phyloP scores from a whole-genome alignment of 2,888 invertebrate species.

The Epirrita christyi region DNA sequence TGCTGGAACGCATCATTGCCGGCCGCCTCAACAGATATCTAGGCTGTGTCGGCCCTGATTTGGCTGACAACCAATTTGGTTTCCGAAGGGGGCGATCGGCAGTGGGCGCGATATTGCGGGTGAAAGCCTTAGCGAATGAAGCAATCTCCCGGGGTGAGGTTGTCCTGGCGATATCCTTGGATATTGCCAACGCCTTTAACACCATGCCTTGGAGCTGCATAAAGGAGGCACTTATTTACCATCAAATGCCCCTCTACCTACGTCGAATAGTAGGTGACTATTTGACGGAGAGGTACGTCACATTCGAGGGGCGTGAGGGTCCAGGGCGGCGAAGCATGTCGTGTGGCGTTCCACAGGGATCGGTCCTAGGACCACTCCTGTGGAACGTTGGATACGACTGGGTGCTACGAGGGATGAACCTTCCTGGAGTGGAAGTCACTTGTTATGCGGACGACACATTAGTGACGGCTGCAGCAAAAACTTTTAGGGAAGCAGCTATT shows the following conservation, averaged over 20 bases:
- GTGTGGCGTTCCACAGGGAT: no score
- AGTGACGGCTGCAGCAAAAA: not conserved
- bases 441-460: conserved; percentile 12
- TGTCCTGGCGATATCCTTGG: no score
- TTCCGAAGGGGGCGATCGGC: not conserved
- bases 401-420: not conserved
- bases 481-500: not conserved
- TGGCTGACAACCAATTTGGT: not conserved
- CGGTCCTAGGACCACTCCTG: no score
- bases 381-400: no score
- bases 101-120: not conserved
- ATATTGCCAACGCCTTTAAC: not conserved
- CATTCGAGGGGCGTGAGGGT: not conserved
- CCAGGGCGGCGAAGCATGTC: not conserved
- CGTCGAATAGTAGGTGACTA: not conserved
- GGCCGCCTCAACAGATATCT: no score
- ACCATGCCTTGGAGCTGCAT: not conserved
- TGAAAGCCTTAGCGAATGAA: not conserved
- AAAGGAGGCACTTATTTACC: not conserved
- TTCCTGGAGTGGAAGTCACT: not conserved
- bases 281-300: not conserved
- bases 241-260: not conserved
- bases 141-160: not conserved
- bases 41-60: not conserved
- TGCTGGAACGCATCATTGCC: not conserved